A percentile compares a stretch with the other conserved stretches of the same genome.
Evolutionary conservation across 2,113 vertebrate species (phyloP).

Genomic region (Paraplagusia blochii): DNA sequence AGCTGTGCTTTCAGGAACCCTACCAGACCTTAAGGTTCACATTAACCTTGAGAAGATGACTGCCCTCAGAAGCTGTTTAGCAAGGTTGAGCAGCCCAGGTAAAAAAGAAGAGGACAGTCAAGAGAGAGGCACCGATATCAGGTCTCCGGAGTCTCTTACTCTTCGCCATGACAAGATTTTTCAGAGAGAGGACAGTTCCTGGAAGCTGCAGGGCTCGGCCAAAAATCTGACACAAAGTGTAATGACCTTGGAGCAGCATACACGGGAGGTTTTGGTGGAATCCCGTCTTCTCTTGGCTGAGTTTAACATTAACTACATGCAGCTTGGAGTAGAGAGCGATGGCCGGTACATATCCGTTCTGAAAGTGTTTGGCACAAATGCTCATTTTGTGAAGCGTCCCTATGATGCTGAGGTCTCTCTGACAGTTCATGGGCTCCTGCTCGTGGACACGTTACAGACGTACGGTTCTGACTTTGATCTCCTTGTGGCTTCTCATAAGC

Average conservation of each 20-base stretch:
- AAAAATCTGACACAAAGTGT: conserved; percentile 93
- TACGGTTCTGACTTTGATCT: conserved; percentile 97
- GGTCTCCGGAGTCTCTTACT: conserved; percentile 70
- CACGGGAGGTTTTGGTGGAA: conserved; percentile 91
- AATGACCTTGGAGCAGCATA: conserved; percentile 88
- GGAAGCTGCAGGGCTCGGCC: conserved; percentile 87
- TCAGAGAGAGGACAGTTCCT: conserved; percentile 78
- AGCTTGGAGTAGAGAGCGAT: conserved; percentile 90
- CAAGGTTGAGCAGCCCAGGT: conserved; percentile 75
- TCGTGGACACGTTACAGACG: conserved; percentile 95
- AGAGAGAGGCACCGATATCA: conserved; percentile 32
- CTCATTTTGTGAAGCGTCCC: conserved; percentile 93
- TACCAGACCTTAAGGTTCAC: conserved; percentile 95
- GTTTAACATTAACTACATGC: conserved; percentile 96
- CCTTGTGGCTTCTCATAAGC: conserved; percentile 95
- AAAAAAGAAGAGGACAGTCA: conserved; percentile 56
- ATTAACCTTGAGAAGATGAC: conserved; percentile 95
- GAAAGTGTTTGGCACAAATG: conserved; percentile 95
- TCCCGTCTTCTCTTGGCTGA: conserved; percentile 92
- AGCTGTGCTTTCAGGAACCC: conserved; percentile 87
- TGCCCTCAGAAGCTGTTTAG: conserved; percentile 87
- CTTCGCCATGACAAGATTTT: conserved; percentile 87
- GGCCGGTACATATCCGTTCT: conserved; percentile 96
- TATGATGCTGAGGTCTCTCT: conserved; percentile 92
- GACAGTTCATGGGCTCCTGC: conserved; percentile 90